Evolutionary conservation across 1,140 invertebrate genomes (phyloP).

Genomic region (Drosophila funebris): DNA sequence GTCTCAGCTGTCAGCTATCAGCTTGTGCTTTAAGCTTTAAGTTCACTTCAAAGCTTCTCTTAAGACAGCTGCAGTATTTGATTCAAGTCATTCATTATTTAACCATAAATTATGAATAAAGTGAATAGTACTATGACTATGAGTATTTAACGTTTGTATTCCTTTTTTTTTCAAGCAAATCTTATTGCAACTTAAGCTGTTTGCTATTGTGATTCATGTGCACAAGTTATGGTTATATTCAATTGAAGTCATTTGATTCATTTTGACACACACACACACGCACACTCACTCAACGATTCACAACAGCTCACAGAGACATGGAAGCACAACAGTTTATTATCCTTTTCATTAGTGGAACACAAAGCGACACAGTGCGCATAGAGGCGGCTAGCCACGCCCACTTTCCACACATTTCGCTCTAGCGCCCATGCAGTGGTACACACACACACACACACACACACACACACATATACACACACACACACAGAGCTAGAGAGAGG

Average conservation of each 20-base stretch:
- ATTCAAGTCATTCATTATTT: too few species aligned
- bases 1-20: too few species aligned
- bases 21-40: too few species aligned
- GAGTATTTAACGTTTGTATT: background rate
- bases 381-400: slow-evolving; percentile 21
- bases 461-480: slow-evolving; percentile 51
- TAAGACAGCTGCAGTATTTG: too few species aligned
- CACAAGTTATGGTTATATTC: slow-evolving; percentile 8
- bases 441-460: slow-evolving; percentile 63
- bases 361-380: slow-evolving; percentile 29
- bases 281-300: slow-evolving; percentile 1
- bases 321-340: slow-evolving; percentile 61
- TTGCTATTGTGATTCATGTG: background rate
- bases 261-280: slow-evolving; percentile 5
- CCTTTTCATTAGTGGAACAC: slow-evolving; percentile 61
- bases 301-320: slow-evolving; percentile 4
- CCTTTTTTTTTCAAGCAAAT: background rate
- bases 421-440: slow-evolving; percentile 63
- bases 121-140: too few species aligned
- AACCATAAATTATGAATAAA: too few species aligned
- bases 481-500: slow-evolving; percentile 42
- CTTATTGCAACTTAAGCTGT: background rate
- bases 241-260: slow-evolving; percentile 14
- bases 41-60: too few species aligned
- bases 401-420: slow-evolving; percentile 32